phyloP scores from a whole-genome alignment of 2,113 vertebrate genomes.

The Corvus cornix region DNA sequence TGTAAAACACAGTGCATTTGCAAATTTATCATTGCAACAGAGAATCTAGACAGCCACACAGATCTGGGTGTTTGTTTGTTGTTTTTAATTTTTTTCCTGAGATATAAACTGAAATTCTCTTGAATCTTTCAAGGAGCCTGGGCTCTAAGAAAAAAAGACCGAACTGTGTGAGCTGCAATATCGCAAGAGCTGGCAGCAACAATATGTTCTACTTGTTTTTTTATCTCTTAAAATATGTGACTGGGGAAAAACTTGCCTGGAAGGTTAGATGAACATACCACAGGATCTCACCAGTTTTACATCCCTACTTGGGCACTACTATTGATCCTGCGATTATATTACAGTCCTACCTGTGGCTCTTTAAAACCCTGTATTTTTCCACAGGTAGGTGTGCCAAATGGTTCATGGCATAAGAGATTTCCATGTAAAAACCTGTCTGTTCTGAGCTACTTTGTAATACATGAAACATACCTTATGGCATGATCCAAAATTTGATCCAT shows the following conservation, averaged over 20 bases:
- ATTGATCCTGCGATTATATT: not conserved
- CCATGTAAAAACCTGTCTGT: not conserved
- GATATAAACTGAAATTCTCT: not conserved
- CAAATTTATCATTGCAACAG: not conserved
- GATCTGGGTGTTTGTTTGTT: not conserved
- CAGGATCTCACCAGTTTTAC: not conserved
- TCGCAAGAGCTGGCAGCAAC: not conserved
- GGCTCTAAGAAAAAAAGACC: not conserved
- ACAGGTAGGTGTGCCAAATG: not conserved
- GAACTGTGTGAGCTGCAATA: not conserved
- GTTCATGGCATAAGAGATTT: not conserved
- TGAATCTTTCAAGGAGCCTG: not conserved
- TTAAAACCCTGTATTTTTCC: not conserved
- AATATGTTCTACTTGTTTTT: not conserved
- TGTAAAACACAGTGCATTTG: not conserved
- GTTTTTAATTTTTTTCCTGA: not conserved
- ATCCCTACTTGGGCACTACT: not conserved
- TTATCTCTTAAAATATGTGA: not conserved
- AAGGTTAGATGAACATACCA: not conserved
- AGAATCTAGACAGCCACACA: not conserved
- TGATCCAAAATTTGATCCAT: not conserved
- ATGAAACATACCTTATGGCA: not conserved
- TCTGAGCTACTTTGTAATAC: not conserved
- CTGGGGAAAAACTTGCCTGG: not conserved
- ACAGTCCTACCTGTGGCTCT: not conserved